Conservation (phyloP, 2,888 invertebrate genomes). For the Dicycla oo region DNA sequence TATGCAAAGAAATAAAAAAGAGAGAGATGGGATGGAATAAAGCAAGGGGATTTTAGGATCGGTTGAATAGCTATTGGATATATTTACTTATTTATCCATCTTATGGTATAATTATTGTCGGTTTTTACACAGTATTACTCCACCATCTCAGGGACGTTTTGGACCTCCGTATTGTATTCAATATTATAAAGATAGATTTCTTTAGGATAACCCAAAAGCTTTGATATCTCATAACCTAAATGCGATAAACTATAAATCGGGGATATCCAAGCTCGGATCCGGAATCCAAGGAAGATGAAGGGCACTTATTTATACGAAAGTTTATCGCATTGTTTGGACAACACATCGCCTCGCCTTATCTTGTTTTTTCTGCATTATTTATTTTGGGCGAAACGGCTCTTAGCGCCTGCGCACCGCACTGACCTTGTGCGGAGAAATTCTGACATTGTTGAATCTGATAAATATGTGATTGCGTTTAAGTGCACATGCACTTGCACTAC, state of each 20-base stretch:
- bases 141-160: background rate
- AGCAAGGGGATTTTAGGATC: background rate
- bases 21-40: background rate
- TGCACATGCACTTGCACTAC: conserved; percentile 8
- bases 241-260: background rate
- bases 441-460: conserved; percentile 38
- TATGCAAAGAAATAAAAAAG: background rate
- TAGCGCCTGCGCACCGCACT: background rate
- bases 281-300: background rate
- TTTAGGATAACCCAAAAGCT: background rate
- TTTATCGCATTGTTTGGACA: conserved; percentile 11
- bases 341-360: conserved; percentile 28
- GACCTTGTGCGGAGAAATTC: conserved; percentile 46
- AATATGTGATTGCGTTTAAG: background rate
- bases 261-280: background rate
- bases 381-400: conserved; percentile 4
- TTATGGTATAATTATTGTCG: background rate
- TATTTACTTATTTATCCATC: background rate
- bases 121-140: background rate
- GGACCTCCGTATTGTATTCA: background rate
- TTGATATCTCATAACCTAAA: background rate
- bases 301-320: conserved; percentile 17
- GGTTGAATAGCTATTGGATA: background rate
- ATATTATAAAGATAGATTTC: background rate
- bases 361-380: conserved; percentile 10